Evolutionary conservation across 2,113 vertebrate species (phyloP).

Genomic region (Mus pahari): DNA sequence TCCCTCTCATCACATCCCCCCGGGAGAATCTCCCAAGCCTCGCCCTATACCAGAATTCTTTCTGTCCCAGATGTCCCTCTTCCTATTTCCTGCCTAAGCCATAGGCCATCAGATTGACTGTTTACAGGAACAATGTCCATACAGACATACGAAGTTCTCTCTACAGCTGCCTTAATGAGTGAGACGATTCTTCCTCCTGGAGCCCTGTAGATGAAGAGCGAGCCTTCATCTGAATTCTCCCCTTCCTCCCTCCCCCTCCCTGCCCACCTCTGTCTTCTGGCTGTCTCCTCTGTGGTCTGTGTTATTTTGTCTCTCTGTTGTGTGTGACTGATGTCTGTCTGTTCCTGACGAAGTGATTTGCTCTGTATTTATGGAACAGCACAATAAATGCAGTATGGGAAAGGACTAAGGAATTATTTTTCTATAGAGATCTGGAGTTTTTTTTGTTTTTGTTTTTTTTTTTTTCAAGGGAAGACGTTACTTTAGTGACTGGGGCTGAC

Average conservation of each 20-base stretch:
- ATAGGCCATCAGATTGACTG: too few relatives aligned
- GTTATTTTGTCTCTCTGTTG: background rate
- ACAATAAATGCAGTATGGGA: background rate
- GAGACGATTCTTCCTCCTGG: too few relatives aligned
- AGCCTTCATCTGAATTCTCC: background rate
- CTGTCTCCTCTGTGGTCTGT: background rate
- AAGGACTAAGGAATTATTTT: background rate
- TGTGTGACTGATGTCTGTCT: background rate
- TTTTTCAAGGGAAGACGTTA: background rate
- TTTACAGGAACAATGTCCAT: too few relatives aligned
- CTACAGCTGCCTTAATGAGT: too few relatives aligned
- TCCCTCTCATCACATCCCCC: too few relatives aligned
- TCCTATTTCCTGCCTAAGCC: too few relatives aligned
- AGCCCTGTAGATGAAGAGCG: background rate
- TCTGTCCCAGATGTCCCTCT: too few relatives aligned
- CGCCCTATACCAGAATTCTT: too few relatives aligned
- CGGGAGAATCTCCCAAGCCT: too few relatives aligned
- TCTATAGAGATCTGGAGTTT: background rate
- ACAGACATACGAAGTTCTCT: too few relatives aligned
- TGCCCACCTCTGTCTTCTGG: background rate
- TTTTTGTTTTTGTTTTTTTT: background rate
- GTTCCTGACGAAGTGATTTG: background rate
- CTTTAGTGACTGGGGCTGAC: background rate
- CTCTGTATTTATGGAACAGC: background rate
- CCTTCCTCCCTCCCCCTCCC: accelerated